phyloP scores from a whole-genome alignment of 2,797 vertebrate genomes.

The Enteromius mattozi region DNA sequence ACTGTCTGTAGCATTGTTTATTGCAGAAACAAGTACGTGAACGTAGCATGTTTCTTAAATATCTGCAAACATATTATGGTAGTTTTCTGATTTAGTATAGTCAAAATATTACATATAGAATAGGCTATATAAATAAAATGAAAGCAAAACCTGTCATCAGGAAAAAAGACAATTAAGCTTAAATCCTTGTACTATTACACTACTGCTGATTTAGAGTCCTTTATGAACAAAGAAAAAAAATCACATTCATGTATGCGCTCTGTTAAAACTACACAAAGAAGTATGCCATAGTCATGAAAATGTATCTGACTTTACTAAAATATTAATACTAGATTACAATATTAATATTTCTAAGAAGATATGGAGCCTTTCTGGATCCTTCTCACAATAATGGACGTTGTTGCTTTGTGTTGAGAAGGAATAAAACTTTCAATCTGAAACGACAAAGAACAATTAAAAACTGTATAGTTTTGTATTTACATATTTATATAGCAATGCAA shows the following conservation, averaged over 20 bases:
- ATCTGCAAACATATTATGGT: neutral
- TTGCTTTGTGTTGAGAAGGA: conserved; percentile 1
- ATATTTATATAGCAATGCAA: neutral
- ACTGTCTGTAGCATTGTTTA: neutral
- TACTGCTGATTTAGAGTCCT: neutral
- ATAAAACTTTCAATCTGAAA: conserved; percentile 17
- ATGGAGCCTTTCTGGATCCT: conserved; percentile 41
- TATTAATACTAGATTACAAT: neutral
- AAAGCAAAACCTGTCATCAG: neutral
- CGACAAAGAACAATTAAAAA: neutral
- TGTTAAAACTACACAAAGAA: neutral
- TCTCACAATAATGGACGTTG: conserved; percentile 51
- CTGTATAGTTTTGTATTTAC: neutral
- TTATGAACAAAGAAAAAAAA: neutral
- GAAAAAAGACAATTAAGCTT: neutral
- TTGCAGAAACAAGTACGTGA: neutral
- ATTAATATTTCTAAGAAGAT: neutral
- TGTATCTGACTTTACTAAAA: neutral
- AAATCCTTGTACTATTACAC: neutral
- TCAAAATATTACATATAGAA: neutral
- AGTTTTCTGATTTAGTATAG: neutral
- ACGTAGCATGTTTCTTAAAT: neutral
- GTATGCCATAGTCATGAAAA: too few relatives aligned
- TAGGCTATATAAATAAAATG: neutral
- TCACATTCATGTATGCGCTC: neutral